A percentile compares a stretch with the other conserved stretches of the same genome.
phyloP scores from a whole-genome alignment of 2,888 invertebrate species.

The Poecilobothrus nobilitatus region DNA sequence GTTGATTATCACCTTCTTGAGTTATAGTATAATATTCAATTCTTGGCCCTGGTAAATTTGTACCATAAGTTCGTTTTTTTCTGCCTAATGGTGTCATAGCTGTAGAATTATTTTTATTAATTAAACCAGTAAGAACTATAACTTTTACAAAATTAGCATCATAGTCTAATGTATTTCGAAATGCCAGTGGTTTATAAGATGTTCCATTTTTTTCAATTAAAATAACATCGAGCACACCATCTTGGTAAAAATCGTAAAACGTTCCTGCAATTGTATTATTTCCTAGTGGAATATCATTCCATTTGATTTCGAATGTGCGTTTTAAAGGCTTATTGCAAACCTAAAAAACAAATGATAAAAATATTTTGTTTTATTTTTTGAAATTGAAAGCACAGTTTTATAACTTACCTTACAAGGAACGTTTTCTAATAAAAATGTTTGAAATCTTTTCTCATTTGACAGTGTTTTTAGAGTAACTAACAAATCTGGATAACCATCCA shows the following conservation, averaged over 20 bases:
- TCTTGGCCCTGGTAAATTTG: conserved; percentile 85
- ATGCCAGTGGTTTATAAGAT: conserved; percentile 62
- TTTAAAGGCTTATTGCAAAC: conserved; percentile 49
- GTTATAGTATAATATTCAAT: conserved; percentile 80
- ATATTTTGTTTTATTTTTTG: not conserved
- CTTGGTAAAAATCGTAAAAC: conserved; percentile 90
- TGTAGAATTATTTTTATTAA: conserved; percentile 60
- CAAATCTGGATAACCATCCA: conserved; percentile 93
- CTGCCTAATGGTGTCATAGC: conserved; percentile 66
- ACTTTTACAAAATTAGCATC: conserved; percentile 95
- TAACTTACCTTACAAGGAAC: conserved; percentile 52
- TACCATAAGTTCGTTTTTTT: conserved; percentile 72
- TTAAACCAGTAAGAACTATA: conserved; percentile 78
- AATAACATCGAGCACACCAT: conserved; percentile 87
- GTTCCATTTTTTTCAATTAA: conserved; percentile 54
- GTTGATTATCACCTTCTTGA: conserved; percentile 73
- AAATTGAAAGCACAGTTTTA: no score
- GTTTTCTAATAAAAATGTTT: conserved; percentile 72
- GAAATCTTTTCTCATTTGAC: conserved; percentile 43
- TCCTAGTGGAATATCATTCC: conserved; percentile 63
- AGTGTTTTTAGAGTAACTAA: conserved; percentile 58
- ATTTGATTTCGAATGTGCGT: conserved; percentile 68
- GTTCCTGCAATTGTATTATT: conserved; percentile 73
- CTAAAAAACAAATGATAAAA: conserved; percentile 23
- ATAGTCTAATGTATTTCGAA: conserved; percentile 79